Percentiles rank a stretch among this genome's conserved stretches.
phyloP scores from a whole-genome alignment of 1,140 invertebrate genomes.

The Venturia canescens region DNA sequence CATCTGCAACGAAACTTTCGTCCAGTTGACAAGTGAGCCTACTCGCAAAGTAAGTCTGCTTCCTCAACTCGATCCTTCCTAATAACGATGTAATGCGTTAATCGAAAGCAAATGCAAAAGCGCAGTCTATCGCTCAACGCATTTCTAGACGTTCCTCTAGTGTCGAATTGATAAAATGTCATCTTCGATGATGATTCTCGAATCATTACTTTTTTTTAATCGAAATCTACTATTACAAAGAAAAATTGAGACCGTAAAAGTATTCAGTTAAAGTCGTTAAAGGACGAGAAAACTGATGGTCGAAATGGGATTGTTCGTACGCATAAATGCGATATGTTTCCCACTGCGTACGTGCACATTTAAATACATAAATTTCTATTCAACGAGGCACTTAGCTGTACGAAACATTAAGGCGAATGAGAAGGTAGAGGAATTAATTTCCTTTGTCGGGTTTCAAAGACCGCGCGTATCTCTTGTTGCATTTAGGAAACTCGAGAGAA shows the following conservation, averaged over 20 bases:
- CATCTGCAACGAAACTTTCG: background rate
- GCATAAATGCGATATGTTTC: no score
- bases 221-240: no score
- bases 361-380: slow-evolving; percentile 2
- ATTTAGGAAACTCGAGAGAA: slow-evolving; percentile 54
- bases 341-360: no score
- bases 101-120: background rate
- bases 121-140: no score
- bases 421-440: slow-evolving; percentile 61
- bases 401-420: slow-evolving; percentile 14
- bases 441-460: slow-evolving; percentile 62
- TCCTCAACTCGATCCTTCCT: background rate
- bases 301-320: no score
- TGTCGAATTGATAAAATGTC: no score
- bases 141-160: no score
- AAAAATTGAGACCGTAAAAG: no score
- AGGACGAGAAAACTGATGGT: no score
- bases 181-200: no score
- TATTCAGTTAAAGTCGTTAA: no score
- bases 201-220: no score
- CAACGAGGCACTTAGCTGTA: slow-evolving; percentile 4
- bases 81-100: background rate
- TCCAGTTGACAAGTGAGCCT: background rate
- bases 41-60: background rate
- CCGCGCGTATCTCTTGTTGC: slow-evolving; percentile 52